A percentile compares a stretch with the other conserved stretches of the same genome.
Conservation (phyloP, 2,113 vertebrate genomes). For the Platichthys stellatus region DNA sequence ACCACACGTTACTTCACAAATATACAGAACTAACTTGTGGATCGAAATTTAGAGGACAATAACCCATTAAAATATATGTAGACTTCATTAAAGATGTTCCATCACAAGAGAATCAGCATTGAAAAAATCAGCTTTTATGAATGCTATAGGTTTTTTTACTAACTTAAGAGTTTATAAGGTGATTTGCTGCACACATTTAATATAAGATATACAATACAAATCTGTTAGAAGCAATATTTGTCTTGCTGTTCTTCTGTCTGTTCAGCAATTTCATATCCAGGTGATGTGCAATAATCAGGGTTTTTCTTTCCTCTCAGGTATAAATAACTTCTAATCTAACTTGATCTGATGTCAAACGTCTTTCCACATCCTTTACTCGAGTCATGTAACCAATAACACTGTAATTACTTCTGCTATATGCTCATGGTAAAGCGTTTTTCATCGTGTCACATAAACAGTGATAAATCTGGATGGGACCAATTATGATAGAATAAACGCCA, state of each 20-base stretch:
- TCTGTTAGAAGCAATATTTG: too few species aligned
- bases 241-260: too few species aligned
- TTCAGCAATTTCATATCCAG: not conserved
- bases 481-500: not conserved
- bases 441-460: conserved; percentile 13
- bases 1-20: conserved; percentile 5
- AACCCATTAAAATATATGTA: conserved; percentile 15
- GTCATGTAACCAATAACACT: conserved; percentile 20
- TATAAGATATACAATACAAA: not conserved
- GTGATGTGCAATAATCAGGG: conserved; percentile 10
- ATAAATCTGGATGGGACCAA: conserved; percentile 20
- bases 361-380: conserved; percentile 9
- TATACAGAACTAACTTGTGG: not conserved
- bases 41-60: not conserved
- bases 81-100: too few species aligned
- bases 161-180: not conserved
- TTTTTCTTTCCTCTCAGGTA: conserved; percentile 13
- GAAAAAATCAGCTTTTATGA: not conserved
- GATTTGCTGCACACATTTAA: conserved; percentile 7
- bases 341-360: not conserved
- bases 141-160: not conserved
- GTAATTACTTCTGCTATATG: conserved; percentile 34
- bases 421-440: conserved; percentile 13
- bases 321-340: conserved; percentile 8
- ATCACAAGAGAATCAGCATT: not conserved